A percentile compares a stretch with the other conserved stretches of the same genome.
Conservation (phyloP, 2,888 invertebrate genomes). For the Clepsis dumicolana region DNA sequence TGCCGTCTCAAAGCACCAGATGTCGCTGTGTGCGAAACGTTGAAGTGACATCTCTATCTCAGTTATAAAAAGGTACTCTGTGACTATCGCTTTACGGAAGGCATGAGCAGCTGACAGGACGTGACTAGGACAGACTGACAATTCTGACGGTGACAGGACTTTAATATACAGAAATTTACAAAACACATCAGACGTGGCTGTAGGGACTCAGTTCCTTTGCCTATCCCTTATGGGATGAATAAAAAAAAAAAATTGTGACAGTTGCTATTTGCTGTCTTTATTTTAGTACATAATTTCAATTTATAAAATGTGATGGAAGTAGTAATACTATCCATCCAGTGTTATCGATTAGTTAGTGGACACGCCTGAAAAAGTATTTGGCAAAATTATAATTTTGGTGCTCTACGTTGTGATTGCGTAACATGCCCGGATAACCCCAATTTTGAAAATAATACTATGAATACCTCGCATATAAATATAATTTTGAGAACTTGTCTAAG, state of each 20-base stretch:
- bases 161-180: too few species aligned
- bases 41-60: too few species aligned
- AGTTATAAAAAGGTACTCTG: too few species aligned
- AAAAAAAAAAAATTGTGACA: neutral
- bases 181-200: too few species aligned
- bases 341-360: neutral
- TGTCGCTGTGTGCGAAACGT: too few species aligned
- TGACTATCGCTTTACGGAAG: too few species aligned
- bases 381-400: neutral
- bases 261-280: neutral
- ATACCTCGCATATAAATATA: conserved; percentile 65
- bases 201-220: too few species aligned
- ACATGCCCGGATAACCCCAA: conserved; percentile 56
- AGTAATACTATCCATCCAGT: neutral
- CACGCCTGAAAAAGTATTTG: neutral
- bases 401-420: conserved; percentile 63
- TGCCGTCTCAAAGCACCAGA: too few species aligned
- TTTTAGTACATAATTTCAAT: neutral
- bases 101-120: too few species aligned
- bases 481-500: conserved; percentile 65
- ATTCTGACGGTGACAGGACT: too few species aligned
- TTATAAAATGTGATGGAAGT: conserved; percentile 6
- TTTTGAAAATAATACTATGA: conserved; percentile 61
- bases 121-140: too few species aligned
- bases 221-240: too few species aligned